Evolutionary conservation across 1,140 invertebrate genomes (phyloP).

Genomic region (Drosophila littoralis): DNA sequence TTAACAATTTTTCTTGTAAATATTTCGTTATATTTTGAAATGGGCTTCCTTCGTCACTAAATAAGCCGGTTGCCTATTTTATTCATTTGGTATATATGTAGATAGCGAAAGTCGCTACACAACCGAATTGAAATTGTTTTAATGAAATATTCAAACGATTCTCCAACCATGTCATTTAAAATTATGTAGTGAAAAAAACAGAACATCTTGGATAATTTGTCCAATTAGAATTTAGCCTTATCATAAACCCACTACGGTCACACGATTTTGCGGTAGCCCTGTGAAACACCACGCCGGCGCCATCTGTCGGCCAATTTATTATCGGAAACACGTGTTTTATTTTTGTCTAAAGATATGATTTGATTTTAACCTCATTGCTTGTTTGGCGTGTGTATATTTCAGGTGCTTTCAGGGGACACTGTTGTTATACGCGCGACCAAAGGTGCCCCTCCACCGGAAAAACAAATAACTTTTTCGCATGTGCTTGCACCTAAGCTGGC

Average conservation of each 20-base stretch:
- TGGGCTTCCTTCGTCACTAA: no score
- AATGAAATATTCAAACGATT: no score
- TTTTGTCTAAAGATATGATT: slow-evolving; percentile 6
- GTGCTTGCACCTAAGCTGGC: slow-evolving; percentile 96
- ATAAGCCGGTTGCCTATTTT: no score
- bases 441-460: slow-evolving; percentile 94
- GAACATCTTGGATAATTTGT: not conserved
- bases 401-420: slow-evolving; percentile 96
- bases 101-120: no score
- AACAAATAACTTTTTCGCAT: slow-evolving; percentile 94
- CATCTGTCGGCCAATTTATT: slow-evolving; percentile 20
- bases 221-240: not conserved
- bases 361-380: slow-evolving; percentile 65
- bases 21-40: no score
- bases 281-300: slow-evolving; percentile 11
- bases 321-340: slow-evolving; percentile 33
- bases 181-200: not conserved
- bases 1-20: no score
- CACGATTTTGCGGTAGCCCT: slow-evolving; percentile 1
- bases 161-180: no score
- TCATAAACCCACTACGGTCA: not conserved
- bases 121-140: no score
- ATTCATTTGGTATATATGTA: no score
- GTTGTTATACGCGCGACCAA: slow-evolving; percentile 93
- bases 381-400: slow-evolving; percentile 3